Percentiles rank a stretch among this genome's conserved stretches.
These are phyloP conservation scores for Pangasius larnaudii DNA, from an alignment of 2,797 vertebrate species.

Conservation along the genomic window DNA sequence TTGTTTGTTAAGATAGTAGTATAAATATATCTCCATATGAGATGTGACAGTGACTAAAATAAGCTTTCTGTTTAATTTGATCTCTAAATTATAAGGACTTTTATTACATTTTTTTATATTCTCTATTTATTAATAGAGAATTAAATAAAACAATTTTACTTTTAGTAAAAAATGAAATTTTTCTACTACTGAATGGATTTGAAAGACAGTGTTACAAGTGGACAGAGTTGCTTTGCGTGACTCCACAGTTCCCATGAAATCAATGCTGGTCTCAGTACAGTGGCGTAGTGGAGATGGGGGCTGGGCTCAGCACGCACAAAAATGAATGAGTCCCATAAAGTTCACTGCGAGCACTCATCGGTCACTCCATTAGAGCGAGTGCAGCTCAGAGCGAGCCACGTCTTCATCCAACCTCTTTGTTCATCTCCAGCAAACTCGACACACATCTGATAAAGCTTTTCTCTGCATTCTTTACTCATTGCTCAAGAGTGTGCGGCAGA, in stretches of 20 bases:
- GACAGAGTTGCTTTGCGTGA: constrained; percentile 43
- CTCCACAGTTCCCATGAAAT: constrained; percentile 22
- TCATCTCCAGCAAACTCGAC: constrained; percentile 47
- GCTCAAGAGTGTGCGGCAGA: constrained; percentile 37
- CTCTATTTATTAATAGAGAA: not conserved
- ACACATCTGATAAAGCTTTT: constrained; percentile 39
- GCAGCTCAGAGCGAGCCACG: constrained; percentile 35
- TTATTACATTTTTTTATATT: not conserved
- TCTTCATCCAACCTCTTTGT: constrained; percentile 50
- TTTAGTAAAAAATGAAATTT: not conserved
- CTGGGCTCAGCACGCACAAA: constrained; percentile 17
- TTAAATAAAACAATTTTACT: not conserved
- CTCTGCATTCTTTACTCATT: constrained; percentile 9
- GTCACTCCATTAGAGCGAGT: constrained; percentile 54
- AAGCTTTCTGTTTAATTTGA: not conserved
- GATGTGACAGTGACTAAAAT: not conserved
- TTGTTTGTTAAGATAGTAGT: not conserved
- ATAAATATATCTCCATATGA: not conserved
- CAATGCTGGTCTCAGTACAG: not conserved
- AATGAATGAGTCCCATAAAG: constrained; percentile 15
- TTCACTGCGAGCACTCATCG: constrained; percentile 30
- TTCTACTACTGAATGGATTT: not conserved
- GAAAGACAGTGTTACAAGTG: not conserved
- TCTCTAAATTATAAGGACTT: not conserved
- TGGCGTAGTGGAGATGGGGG: constrained; percentile 29